Evolutionary conservation across 2,113 vertebrate genomes (phyloP), one percentile per base, ranked within the genome.

Genomic region (Muscicapa adusta): DNA sequence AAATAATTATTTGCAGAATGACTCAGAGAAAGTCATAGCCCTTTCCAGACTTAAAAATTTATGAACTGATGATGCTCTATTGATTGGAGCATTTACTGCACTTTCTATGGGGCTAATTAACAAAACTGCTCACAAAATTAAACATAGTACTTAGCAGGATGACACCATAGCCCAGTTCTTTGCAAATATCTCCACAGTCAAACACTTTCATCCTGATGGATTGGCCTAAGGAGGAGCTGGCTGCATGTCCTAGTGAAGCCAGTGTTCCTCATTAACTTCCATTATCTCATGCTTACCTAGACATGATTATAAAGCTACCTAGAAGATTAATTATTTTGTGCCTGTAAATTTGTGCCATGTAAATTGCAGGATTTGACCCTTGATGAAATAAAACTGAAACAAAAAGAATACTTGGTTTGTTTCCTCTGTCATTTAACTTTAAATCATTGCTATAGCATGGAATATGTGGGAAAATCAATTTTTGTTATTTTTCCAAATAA

Each of bases 1-100:
- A 94, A 88, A 93, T 83, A 79, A 91, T 88, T 91, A 96, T 94
- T 94, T 89, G 66, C n/a, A 95, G 71, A 93, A 91, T 68, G 57
- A 88, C 70, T 91, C 78, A 74, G 48, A 87, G 48, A 91, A 96
- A 89, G 77, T 31, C 68, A 93, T 19, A 77, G 51, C 18, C 36
- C 4, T 77, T 91, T 76, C 38, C 73, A 83, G 67, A 47, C 38
- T 85, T 85, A 88, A 90, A 95, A 90, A 83, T 77, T 70, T 70
- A 90, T 85, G 74, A 88, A 95, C 56, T 66, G 66, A 82, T 79
- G 75, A 76, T 56, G 51, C 4, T 18, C 8, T 90, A 85, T 73
- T 78, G 81, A 91, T 56, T 48, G 51, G 40, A 92, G 56, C 33
- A 84, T 90, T 92, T 92, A 77, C 72, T 13, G 43, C 24, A 93